Conservation (phyloP, 2,113 vertebrate species). For the Daubentonia madagascariensis region DNA sequence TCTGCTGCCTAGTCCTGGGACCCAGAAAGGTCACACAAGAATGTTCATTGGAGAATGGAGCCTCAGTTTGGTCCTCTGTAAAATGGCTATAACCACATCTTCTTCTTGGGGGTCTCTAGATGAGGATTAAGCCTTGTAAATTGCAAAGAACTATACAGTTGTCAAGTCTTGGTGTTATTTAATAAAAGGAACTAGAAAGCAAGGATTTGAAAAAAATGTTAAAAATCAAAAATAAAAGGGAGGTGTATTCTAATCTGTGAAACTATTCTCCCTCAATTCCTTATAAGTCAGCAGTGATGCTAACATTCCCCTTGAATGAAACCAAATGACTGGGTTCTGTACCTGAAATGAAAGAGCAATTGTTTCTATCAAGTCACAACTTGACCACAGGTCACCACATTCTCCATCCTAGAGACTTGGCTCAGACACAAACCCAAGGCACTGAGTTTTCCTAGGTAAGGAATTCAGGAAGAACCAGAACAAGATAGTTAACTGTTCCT, state of each 20-base stretch:
- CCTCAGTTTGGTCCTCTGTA: not conserved
- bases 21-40: not conserved
- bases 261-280: not conserved
- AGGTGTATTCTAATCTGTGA: not conserved
- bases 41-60: not conserved
- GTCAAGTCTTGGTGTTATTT: not conserved
- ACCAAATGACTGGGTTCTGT: not conserved
- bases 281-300: not conserved
- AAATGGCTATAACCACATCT: not conserved
- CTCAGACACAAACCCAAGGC: not conserved
- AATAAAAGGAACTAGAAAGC: not conserved
- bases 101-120: not conserved
- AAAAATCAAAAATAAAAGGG: not conserved
- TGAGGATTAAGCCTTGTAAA: not conserved
- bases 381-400: not conserved
- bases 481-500: not conserved
- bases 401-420: not conserved
- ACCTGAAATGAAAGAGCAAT: not conserved
- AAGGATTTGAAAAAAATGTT: not conserved
- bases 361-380: not conserved
- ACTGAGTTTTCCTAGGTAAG: not conserved
- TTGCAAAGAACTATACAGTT: not conserved
- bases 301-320: not conserved
- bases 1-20: not conserved
- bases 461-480: not conserved